phyloP scores from a whole-genome alignment of 2,113 vertebrate genomes.

The Charina bottae region DNA sequence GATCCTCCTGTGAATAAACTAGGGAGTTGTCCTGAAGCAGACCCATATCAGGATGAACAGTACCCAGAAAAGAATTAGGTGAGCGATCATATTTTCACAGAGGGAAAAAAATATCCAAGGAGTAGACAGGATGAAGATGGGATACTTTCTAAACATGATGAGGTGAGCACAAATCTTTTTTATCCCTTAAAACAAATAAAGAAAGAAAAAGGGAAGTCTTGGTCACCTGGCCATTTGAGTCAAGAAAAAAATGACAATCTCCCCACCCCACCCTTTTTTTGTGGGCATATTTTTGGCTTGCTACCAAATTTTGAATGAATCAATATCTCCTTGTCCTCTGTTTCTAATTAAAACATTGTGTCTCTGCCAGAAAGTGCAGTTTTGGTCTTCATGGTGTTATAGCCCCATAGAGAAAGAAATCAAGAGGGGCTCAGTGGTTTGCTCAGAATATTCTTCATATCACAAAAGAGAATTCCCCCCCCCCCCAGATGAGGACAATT shows the following conservation, averaged over 20 bases:
- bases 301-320: constrained; percentile 1
- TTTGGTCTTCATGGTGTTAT: background rate
- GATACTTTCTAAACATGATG: too few species aligned
- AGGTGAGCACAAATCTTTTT: too few species aligned
- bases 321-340: background rate
- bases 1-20: too few species aligned
- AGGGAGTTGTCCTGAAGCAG: too few species aligned
- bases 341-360: background rate
- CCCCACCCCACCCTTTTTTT: background rate
- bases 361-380: background rate
- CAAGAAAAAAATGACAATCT: background rate
- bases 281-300: background rate
- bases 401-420: background rate
- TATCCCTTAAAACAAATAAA: too few species aligned
- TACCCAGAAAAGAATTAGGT: too few species aligned
- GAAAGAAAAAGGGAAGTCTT: too few species aligned
- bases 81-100: too few species aligned
- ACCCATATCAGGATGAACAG: too few species aligned
- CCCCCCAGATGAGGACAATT: background rate
- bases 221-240: too few species aligned
- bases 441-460: background rate
- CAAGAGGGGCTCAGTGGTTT: background rate
- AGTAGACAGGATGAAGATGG: too few species aligned
- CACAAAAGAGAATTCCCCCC: background rate
- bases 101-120: too few species aligned